Conservation (phyloP, 2,797 vertebrate species). For the Danio jaintianensis region DNA sequence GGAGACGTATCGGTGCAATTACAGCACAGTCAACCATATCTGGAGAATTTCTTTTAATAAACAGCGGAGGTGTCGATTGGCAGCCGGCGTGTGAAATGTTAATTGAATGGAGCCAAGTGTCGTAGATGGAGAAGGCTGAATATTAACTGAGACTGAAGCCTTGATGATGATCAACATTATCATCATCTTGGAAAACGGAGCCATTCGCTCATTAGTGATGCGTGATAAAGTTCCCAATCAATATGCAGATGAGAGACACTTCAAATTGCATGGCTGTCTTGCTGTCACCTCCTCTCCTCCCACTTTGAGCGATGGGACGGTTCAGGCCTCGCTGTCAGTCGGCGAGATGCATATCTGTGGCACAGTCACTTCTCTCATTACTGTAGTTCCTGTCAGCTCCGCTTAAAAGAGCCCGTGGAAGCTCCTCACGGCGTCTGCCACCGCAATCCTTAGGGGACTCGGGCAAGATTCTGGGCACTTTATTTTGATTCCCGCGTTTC, state of each 20-base stretch:
- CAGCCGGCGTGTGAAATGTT: slow-evolving; percentile 58
- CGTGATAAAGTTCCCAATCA: slow-evolving; percentile 81
- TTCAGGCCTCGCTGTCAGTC: slow-evolving; percentile 37
- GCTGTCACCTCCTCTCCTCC: slow-evolving; percentile 51
- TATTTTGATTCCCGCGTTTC: slow-evolving; percentile 44
- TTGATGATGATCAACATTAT: slow-evolving; percentile 75
- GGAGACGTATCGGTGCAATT: slow-evolving; percentile 53
- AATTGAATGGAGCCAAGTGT: slow-evolving; percentile 66
- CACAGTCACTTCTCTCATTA: slow-evolving; percentile 51
- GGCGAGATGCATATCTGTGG: slow-evolving; percentile 43
- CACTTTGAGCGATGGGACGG: slow-evolving; percentile 46
- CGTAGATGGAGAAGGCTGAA: slow-evolving; percentile 66
- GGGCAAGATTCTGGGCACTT: slow-evolving; percentile 41
- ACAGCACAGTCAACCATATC: slow-evolving; percentile 54
- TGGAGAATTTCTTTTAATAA: slow-evolving; percentile 54
- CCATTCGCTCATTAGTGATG: slow-evolving; percentile 74
- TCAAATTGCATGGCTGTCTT: slow-evolving; percentile 72
- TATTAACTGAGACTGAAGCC: slow-evolving; percentile 67
- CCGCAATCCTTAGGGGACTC: slow-evolving; percentile 42
- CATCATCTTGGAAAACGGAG: slow-evolving; percentile 65
- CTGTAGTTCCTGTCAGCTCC: slow-evolving; percentile 51
- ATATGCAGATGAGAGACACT: slow-evolving; percentile 78
- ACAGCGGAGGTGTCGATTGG: slow-evolving; percentile 59
- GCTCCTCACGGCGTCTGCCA: slow-evolving; percentile 38
- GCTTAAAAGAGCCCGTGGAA: slow-evolving; percentile 42